Conservation (phyloP, 2,113 vertebrate species). For the Dermatemys mawii region DNA sequence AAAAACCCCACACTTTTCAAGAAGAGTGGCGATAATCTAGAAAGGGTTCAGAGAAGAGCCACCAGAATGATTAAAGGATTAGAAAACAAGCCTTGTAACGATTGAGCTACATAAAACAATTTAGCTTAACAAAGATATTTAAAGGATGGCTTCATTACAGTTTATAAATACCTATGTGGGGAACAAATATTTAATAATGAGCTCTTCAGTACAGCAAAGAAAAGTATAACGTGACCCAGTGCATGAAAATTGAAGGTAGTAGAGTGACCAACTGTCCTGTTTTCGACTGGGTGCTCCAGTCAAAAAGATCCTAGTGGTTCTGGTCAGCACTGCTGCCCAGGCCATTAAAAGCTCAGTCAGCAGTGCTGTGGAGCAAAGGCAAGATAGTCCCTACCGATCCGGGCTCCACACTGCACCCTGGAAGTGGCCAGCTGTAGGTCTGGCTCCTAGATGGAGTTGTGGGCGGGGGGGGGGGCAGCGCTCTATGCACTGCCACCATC, state of each 20-base stretch:
- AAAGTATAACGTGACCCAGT: not conserved
- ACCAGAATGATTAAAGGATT: not conserved
- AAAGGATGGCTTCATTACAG: not conserved
- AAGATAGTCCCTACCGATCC: too few species aligned
- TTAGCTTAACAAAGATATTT: not conserved
- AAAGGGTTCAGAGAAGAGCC: not conserved
- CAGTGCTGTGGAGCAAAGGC: too few species aligned
- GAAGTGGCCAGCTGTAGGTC: too few species aligned
- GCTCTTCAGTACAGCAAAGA: not conserved
- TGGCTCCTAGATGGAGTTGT: too few species aligned
- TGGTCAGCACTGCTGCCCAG: too few species aligned
- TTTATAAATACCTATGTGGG: not conserved
- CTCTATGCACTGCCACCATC: too few species aligned
- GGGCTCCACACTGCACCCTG: too few species aligned
- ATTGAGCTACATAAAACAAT: not conserved
- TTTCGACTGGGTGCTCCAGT: too few species aligned
- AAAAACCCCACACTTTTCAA: not conserved
- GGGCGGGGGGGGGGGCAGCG: too few species aligned
- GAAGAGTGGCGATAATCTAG: not conserved
- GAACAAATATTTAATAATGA: not conserved
- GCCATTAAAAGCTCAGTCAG: too few species aligned
- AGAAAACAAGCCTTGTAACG: not conserved
- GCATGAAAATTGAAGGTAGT: not conserved
- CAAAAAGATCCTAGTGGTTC: too few species aligned
- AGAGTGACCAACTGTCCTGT: too few species aligned